Conservation (phyloP, 2,888 invertebrate species). For the Drosophila tripunctata region DNA sequence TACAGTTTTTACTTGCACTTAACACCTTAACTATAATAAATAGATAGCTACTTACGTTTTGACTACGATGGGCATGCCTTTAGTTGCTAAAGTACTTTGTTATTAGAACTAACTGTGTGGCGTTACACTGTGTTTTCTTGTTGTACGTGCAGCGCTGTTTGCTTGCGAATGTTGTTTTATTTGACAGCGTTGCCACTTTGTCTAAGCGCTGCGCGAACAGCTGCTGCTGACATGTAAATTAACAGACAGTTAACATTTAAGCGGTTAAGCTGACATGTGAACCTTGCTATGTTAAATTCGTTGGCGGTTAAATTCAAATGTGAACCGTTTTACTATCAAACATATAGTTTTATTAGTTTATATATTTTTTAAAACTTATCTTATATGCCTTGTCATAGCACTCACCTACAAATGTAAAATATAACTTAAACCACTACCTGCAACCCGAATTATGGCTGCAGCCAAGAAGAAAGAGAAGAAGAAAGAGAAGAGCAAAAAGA, state of each 20-base stretch:
- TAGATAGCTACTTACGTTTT: conserved; percentile 77
- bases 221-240: conserved; percentile 8
- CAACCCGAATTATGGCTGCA: conserved; percentile 32
- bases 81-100: neutral
- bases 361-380: neutral
- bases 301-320: conserved; percentile 14
- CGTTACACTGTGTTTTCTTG: neutral
- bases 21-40: neutral
- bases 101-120: neutral
- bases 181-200: neutral
- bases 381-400: conserved; percentile 44
- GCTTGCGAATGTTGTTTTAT: neutral
- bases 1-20: neutral
- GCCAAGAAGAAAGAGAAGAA: conserved; percentile 39
- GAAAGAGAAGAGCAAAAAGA: neutral
- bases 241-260: conserved; percentile 5
- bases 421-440: conserved; percentile 15
- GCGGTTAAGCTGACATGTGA: conserved; percentile 5
- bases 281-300: no score
- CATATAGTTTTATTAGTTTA: neutral
- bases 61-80: conserved; percentile 78
- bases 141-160: neutral
- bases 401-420: conserved; percentile 26
- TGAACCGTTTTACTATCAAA: neutral
- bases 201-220: neutral